Conservation (phyloP, 2,888 invertebrate species). For the Kuschelorhynchus macadamiae region DNA sequence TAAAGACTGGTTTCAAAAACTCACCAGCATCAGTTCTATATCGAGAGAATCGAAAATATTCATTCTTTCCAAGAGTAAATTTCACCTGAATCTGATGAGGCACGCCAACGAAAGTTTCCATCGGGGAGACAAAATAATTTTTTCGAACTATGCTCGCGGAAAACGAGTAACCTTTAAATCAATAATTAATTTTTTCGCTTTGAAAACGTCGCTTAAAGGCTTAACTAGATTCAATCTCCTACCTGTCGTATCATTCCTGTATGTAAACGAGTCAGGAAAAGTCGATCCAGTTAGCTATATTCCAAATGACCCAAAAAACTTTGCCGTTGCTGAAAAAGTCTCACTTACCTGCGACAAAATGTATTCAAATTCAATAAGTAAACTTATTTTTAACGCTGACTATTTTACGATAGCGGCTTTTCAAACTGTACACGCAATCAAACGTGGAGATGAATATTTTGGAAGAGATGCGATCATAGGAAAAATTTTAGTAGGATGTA, state of each 20-base stretch:
- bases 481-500: constrained; percentile 18
- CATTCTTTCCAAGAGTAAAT: constrained; percentile 15
- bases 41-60: constrained; percentile 24
- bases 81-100: constrained; percentile 10
- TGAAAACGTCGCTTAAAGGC: constrained; percentile 1
- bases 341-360: constrained; percentile 16
- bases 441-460: constrained; percentile 5
- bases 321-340: neutral
- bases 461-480: constrained; percentile 27
- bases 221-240: constrained; percentile 24
- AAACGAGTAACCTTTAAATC: constrained; percentile 1
- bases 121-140: constrained; percentile 31
- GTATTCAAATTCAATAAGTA: constrained; percentile 23
- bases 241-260: constrained; percentile 27
- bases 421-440: constrained; percentile 11
- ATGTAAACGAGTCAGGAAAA: constrained; percentile 1
- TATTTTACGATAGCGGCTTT: constrained; percentile 19
- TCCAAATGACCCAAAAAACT: constrained; percentile 1
- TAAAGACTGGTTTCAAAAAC: neutral
- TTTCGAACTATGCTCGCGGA: constrained; percentile 20
- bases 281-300: constrained; percentile 7
- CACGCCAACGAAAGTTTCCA: constrained; percentile 11
- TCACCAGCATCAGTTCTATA: neutral
- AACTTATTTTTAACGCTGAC: constrained; percentile 13
- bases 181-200: neutral